These are phyloP conservation scores for Spatula clypeata DNA, from an alignment of 2,797 vertebrate genomes.

Conservation along the genomic window DNA sequence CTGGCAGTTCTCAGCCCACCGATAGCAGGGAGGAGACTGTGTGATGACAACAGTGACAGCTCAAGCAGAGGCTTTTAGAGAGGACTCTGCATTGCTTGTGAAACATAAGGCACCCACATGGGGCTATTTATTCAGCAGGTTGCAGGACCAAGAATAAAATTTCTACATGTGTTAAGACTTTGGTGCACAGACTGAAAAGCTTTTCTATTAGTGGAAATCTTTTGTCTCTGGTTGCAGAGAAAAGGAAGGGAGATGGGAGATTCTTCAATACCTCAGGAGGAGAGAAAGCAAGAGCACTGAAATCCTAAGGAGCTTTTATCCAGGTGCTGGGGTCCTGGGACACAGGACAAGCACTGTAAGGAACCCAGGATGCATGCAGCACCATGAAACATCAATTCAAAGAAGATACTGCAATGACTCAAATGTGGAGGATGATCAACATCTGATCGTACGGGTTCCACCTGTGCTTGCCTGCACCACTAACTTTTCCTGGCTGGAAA, in stretches of 20 bases:
- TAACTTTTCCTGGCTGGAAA: neutral
- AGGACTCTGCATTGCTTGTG: neutral
- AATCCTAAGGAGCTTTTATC: neutral
- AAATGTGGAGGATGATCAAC: neutral
- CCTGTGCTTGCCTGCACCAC: neutral
- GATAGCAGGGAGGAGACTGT: rapidly evolving
- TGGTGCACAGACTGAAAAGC: neutral
- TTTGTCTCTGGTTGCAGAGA: neutral
- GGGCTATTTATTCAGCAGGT: neutral
- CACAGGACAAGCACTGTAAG: neutral
- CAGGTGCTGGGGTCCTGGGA: neutral
- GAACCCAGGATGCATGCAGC: neutral
- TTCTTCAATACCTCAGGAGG: neutral
- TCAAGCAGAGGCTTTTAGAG: neutral
- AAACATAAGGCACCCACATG: neutral
- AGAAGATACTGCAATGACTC: neutral
- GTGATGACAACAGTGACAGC: rapidly evolving
- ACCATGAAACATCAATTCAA: neutral
- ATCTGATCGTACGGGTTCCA: neutral
- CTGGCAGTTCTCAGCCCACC: neutral
- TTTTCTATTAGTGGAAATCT: neutral
- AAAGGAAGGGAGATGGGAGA: neutral
- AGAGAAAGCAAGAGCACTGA: neutral
- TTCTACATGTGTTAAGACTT: rapidly evolving
- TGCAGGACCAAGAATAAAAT: neutral